Evolutionary conservation across 2,113 vertebrate species (phyloP), one percentile per base, ranked within the genome.

Genomic region (Ondatra zibethicus): DNA sequence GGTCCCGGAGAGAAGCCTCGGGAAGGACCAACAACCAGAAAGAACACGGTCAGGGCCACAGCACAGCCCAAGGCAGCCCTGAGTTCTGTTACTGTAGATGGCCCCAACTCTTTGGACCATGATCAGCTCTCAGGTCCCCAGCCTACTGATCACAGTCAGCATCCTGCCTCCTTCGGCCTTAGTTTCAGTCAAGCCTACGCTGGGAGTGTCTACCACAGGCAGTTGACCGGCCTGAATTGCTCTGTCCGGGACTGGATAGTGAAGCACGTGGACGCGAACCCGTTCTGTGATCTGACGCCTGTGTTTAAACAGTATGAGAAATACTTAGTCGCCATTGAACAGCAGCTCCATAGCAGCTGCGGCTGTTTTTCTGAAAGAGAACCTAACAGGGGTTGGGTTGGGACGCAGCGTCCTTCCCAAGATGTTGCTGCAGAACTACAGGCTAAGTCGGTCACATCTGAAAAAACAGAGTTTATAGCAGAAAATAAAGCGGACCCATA

Each of bases 241-340:
- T 99, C 99, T 0, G 99, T 99, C 25, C 99, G 99, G 0, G 99
- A 99, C 98, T 99, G 99, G 99, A 99, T 99, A 82, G 99, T 98
- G 91, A 99, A 99, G 88, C 99, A 99, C 0, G 99, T 99, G 0
- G 99, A 99, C 85, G 97, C 97, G 95, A 99, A 99, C 98, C 99
- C 99, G 0, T 98, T 99, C 4, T 99, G 99, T 4, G 99, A 99
- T 94, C 99, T 99, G 80, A 99, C 98, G 0, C 99, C 99, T 5
- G 99, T 99, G 98, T 99, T 99, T 87, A 99, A 97, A 77, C 99
- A 99, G 98, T 99, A 99, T 0, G 99, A 99, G 98, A 98, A 98
- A 4, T 99, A 99, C 89, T 94, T 99, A 92, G 98, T 98, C 0
- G 98, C 97, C 92, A 99, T 99, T 1, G 99, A 99, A 92, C 98